Evolutionary conservation across 2,888 invertebrate genomes (phyloP).

Genomic region (Leptinotarsa rubiginosa): DNA sequence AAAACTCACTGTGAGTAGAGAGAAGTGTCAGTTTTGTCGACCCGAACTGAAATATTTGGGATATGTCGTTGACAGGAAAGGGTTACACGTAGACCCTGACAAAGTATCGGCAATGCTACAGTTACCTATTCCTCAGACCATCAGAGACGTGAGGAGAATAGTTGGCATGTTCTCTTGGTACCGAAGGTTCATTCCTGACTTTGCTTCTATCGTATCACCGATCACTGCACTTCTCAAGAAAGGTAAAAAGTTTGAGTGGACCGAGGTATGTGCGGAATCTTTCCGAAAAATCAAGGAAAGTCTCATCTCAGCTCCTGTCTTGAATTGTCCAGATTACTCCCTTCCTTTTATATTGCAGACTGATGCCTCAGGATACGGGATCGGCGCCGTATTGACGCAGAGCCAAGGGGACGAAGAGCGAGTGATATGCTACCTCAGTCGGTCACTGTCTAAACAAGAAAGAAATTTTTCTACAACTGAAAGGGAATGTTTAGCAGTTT

Average conservation of each 20-base stretch:
- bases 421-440: neutral
- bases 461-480: conserved; percentile 14
- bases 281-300: conserved; percentile 29
- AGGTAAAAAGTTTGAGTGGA: conserved; percentile 29
- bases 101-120: conserved; percentile 26
- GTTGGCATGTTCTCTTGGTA: conserved; percentile 41
- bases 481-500: conserved; percentile 34
- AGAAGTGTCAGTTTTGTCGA: conserved; percentile 29
- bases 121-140: conserved; percentile 31
- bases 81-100: conserved; percentile 6
- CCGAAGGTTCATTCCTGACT: conserved; percentile 33
- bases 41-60: conserved; percentile 9
- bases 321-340: conserved; percentile 31
- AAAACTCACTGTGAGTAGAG: neutral
- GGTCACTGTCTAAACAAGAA: conserved; percentile 10
- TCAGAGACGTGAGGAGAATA: conserved; percentile 32
- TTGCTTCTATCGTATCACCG: conserved; percentile 32
- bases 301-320: conserved; percentile 30
- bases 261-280: conserved; percentile 19
- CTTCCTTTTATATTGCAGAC: conserved; percentile 23
- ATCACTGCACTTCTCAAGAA: conserved; percentile 34
- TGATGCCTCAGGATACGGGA: neutral
- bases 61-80: neutral
- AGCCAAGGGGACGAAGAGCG: neutral
- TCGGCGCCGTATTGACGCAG: neutral